phyloP scores from a whole-genome alignment of 2,113 vertebrate genomes.

The Origma solitaria region DNA sequence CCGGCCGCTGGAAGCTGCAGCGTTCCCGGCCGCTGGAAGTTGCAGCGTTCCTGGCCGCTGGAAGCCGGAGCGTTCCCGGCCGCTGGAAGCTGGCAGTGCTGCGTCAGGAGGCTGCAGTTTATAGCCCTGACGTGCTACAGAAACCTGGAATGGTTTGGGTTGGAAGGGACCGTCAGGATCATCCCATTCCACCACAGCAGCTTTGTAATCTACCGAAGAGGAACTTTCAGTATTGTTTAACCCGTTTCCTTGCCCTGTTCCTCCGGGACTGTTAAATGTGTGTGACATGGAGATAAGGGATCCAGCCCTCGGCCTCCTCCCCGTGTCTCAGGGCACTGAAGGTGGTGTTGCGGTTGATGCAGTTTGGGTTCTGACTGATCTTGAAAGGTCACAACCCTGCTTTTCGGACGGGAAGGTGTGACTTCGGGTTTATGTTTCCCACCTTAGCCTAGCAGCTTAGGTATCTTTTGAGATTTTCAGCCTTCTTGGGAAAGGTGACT shows the following conservation, averaged over 20 bases:
- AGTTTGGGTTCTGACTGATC: neutral
- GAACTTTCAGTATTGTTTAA: neutral
- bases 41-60: neutral
- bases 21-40: neutral
- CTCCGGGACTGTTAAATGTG: neutral
- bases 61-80: neutral
- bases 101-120: neutral
- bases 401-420: neutral
- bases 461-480: neutral
- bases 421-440: neutral
- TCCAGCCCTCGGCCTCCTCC: neutral
- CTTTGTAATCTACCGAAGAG: accelerated
- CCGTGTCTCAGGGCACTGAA: neutral
- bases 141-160: neutral
- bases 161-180: neutral
- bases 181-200: accelerated
- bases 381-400: neutral
- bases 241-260: neutral
- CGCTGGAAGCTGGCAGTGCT: too few species aligned
- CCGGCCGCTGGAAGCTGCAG: too few species aligned
- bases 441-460: neutral
- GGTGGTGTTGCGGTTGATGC: neutral
- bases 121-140: accelerated
- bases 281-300: neutral
- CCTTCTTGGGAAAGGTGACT: neutral